These are phyloP conservation scores for Alouatta palliata DNA, from an alignment of 2,113 vertebrate genomes.

Conservation along the genomic window DNA sequence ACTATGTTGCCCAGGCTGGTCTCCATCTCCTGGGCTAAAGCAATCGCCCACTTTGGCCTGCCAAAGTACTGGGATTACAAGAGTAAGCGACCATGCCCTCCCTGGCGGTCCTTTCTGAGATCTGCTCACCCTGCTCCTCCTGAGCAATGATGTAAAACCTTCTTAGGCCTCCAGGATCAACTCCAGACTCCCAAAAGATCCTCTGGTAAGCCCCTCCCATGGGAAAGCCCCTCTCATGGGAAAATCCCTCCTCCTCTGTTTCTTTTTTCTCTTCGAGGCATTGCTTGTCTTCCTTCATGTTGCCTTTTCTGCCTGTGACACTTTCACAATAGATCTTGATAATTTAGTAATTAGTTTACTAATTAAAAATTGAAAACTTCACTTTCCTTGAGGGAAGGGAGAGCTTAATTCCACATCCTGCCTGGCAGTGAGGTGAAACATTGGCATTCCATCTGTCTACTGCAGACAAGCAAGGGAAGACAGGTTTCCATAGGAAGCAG, in stretches of 20 bases:
- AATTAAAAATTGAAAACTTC: neutral
- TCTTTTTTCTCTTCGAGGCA: neutral
- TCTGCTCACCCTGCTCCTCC: neutral
- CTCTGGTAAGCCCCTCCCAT: neutral
- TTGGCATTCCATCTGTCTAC: neutral
- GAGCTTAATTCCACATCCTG: conserved; percentile 11
- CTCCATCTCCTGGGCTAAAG: no score
- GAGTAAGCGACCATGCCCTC: no score
- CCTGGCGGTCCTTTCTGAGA: neutral
- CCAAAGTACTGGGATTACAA: no score
- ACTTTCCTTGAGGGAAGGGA: neutral
- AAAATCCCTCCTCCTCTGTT: neutral
- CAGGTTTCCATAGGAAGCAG: neutral
- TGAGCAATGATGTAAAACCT: neutral
- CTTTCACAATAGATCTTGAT: neutral
- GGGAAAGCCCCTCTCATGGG: neutral
- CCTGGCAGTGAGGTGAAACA: neutral
- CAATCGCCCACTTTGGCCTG: no score
- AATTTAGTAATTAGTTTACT: conserved; percentile 16
- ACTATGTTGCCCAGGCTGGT: no score
- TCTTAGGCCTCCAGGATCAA: neutral
- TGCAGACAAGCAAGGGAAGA: neutral
- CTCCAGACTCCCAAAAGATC: neutral
- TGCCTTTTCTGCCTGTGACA: neutral
- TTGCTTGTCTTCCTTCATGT: neutral